Evolutionary conservation across 2,797 vertebrate species (phyloP).

Genomic region (Sebastes hubbsi): DNA sequence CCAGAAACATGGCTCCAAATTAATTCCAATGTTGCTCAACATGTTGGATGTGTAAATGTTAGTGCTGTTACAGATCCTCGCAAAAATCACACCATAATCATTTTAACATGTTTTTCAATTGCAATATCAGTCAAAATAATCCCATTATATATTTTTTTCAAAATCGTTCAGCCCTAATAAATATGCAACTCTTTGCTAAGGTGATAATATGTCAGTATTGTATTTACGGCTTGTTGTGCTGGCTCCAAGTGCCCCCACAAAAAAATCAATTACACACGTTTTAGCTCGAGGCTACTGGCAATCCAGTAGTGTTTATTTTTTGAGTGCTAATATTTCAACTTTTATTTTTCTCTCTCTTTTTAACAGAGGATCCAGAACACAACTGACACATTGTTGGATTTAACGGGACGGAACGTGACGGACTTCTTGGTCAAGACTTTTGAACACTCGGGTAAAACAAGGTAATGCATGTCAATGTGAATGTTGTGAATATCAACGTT

Average conservation of each 20-base stretch:
- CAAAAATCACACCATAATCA: too few species aligned
- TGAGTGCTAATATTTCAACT: not conserved
- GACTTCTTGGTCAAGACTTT: constrained; percentile 96
- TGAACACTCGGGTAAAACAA: constrained; percentile 73
- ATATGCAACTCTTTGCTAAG: not conserved
- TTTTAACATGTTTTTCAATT: too few species aligned
- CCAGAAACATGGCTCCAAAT: not conserved
- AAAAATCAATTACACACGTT: not conserved
- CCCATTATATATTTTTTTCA: too few species aligned
- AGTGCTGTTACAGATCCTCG: too few species aligned
- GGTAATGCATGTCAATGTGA: constrained; percentile 55
- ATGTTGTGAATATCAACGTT: not conserved
- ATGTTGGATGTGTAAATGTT: not conserved
- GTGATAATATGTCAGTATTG: not conserved
- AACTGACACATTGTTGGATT: constrained; percentile 89
- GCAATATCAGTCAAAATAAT: too few species aligned
- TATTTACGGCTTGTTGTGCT: not conserved
- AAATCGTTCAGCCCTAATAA: too few species aligned
- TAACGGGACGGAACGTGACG: constrained; percentile 91
- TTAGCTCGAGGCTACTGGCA: not conserved
- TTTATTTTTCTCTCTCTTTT: not conserved
- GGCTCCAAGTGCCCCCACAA: not conserved
- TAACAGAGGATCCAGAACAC: constrained; percentile 91
- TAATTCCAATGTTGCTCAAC: not conserved
- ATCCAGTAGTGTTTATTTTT: not conserved